These are phyloP conservation scores for Adineta ricciae DNA, from an alignment of 2,888 invertebrate species.

Conservation along the genomic window DNA sequence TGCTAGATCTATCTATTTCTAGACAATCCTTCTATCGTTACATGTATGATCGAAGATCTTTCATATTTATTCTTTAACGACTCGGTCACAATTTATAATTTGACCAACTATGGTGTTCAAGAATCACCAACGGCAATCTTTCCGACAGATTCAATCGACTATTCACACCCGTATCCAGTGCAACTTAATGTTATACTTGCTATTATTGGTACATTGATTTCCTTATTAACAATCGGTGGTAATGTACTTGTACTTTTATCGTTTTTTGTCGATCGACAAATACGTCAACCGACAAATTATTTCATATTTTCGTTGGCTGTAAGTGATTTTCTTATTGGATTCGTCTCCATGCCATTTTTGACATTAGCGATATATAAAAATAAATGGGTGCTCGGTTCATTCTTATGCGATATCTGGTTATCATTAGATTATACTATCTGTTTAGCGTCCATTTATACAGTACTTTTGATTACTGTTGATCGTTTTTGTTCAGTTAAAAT, in stretches of 20 bases:
- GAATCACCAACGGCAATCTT: background rate
- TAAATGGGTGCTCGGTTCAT: slow-evolving; percentile 87
- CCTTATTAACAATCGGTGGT: slow-evolving; percentile 53
- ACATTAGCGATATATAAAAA: slow-evolving; percentile 91
- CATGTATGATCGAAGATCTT: slow-evolving; percentile 7
- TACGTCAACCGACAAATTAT: slow-evolving; percentile 91
- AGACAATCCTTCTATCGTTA: background rate
- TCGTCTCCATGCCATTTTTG: slow-evolving; percentile 95
- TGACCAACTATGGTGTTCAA: slow-evolving; percentile 5
- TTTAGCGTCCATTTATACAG: slow-evolving; percentile 95
- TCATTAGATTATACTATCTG: slow-evolving; percentile 98
- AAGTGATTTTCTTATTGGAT: slow-evolving; percentile 89
- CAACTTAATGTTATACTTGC: background rate
- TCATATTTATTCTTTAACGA: background rate
- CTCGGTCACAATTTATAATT: background rate
- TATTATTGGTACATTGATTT: background rate
- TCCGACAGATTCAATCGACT: background rate
- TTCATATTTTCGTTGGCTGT: slow-evolving; percentile 96
- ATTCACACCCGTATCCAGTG: background rate
- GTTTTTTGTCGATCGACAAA: slow-evolving; percentile 79
- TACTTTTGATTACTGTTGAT: slow-evolving; percentile 91
- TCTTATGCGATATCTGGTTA: slow-evolving; percentile 92
- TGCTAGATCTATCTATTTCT: background rate
- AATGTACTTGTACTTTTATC: slow-evolving; percentile 86
- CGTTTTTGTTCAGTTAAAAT: slow-evolving; percentile 96